Evolutionary conservation across 1,140 invertebrate species (phyloP), one percentile per base, ranked within the genome.

Genomic region (Trichonephila clavipes): DNA sequence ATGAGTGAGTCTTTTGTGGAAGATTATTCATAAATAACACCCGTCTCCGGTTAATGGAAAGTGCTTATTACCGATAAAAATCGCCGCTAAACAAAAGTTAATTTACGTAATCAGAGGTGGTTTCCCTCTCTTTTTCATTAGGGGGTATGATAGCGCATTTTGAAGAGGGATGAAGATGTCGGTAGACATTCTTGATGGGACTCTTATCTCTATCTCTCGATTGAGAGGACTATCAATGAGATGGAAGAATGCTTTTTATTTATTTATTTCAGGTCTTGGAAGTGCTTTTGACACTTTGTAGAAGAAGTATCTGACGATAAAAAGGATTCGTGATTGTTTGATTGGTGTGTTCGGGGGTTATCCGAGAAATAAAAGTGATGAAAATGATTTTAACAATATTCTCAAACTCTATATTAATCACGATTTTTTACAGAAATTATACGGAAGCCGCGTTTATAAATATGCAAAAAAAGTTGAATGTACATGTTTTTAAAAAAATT

Each of bases 41-140:
- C 64, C 64, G 64, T 69, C 64, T 24, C 8, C 6, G 10, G 69
- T 28, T 77, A 77, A 77, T 77, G 69, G 69, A 77, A 77, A 77
- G 69, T 77, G 69, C 69, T 77, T 77, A 77, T 77, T 77, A 77
- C 28, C 28, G 69, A 77, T 77, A 77, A 77, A 77, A 77, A 77
- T 77, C 69, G 69, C 24, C 69, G 24, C 69, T 77, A 77, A 77
- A 77, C 69, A 77, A 77, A 77, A 77, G 69, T 77, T 77, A 77
- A 77, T 77, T 77, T 77, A 77, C 69, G 24, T 34, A 77, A 77
- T 77, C 69, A 77, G 28, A 77, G 69, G 69, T 77, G 69, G 69
- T 4, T 18, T 24, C 69, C 28, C 14, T 77, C 69, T 77, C 28
- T 28, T 77, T 77, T 77, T 77, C 28, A 24, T 28, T 77, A 28